Base-by-base conservation (phyloP, 1,140 invertebrate genomes). In the Ceratitis capitata region DNA sequence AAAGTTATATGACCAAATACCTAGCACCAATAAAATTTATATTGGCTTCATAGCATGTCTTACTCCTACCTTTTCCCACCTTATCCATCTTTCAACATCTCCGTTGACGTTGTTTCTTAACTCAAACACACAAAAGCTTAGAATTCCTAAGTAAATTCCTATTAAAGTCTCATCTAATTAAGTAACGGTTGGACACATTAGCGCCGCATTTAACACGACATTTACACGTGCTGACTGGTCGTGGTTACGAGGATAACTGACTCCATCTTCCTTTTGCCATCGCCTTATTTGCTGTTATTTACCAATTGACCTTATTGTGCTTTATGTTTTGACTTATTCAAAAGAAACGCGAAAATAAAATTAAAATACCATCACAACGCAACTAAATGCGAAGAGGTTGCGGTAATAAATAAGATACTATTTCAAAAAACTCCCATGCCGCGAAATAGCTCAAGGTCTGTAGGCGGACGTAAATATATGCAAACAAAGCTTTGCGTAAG, bases 151-250 rank as follows among this genome's bases (percentile, higher is more conserved):
- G 35, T 10, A n/a, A 9, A n/a, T n/a, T n/a, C 19, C 69, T 45
- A 74, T 45, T 19, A 45, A 74, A 45, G 69, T 74, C 45, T 74
- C n/a, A 47, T n/a, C 69, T 78, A 78, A 78, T 78, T 78, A 78
- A 47, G 9, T 39, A 78, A 42, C 69, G 69, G 35, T 78, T 23
- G 23, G 16, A 23, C 39, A 39, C 69, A 45, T 45, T 47, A 78
- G 35, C n/a, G 35, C 69, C 39, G 39, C n/a, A 23, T 39, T 78
- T 45, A 78, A 78, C 69, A 78, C 39, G 23, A 78, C 23, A 78
- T 42, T 23, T 78, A 78, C 39, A 78, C 39, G 39, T 45, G 39
- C 35, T 29, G 16, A 1, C 32, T 14, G 10, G 29, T 14, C n/a
- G 39, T 45, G 12, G 19, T 19, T n/a, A n/a, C n/a, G 3, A 26